Percentiles rank a stretch among this genome's conserved stretches.
Evolutionary conservation across 2,888 invertebrate genomes (phyloP).

Genomic region (Matsumyia berberina): DNA sequence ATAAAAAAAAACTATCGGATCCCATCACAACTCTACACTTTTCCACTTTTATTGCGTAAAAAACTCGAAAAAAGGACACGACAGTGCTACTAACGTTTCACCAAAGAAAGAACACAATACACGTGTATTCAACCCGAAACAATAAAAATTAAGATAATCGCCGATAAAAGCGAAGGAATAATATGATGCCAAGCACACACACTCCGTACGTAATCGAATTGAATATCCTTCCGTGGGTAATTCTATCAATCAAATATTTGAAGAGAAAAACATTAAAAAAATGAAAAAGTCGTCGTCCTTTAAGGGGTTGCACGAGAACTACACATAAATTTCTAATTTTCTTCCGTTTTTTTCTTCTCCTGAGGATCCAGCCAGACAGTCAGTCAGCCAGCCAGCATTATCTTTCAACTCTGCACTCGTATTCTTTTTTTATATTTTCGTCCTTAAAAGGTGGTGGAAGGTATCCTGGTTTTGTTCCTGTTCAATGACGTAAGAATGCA

Average conservation of each 20-base stretch:
- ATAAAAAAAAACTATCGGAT: constrained; percentile 29
- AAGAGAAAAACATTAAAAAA: constrained; percentile 27
- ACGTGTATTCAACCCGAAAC: constrained; percentile 72
- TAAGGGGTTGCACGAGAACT: constrained; percentile 45
- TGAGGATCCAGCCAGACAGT: constrained; percentile 35
- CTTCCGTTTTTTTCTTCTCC: constrained; percentile 25
- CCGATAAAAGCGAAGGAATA: constrained; percentile 46
- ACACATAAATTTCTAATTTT: constrained; percentile 61
- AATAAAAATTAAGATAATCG: constrained; percentile 73
- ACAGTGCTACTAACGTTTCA: constrained; percentile 38
- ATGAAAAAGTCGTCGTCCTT: constrained; percentile 18
- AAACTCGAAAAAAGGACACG: constrained; percentile 25
- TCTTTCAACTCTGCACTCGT: constrained; percentile 46
- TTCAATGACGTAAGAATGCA: constrained; percentile 66
- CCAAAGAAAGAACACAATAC: constrained; percentile 52
- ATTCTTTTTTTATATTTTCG: constrained; percentile 1
- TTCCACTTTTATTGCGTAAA: constrained; percentile 42
- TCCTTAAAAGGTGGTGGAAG: constrained; percentile 50
- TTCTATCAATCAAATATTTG: constrained; percentile 73
- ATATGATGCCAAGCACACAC: not conserved
- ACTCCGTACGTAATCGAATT: constrained; percentile 23
- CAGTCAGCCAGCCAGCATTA: constrained; percentile 68
- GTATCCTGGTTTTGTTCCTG: constrained; percentile 64
- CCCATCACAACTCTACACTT: constrained; percentile 5
- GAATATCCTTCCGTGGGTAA: constrained; percentile 44